Conservation (phyloP, 1,140 invertebrate genomes). For the Drosophila serrata region DNA sequence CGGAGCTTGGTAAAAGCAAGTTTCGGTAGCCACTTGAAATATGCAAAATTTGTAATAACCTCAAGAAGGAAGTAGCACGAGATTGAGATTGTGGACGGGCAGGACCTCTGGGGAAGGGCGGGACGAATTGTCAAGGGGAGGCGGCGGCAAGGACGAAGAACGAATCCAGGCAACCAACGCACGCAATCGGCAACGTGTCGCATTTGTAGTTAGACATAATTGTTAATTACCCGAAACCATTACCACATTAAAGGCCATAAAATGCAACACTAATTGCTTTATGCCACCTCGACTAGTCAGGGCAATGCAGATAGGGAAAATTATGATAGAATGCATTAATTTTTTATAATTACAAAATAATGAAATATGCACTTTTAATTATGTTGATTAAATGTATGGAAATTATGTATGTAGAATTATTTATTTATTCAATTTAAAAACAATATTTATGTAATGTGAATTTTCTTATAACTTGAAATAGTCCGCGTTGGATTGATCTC, state of each 20-base stretch:
- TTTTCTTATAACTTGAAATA: too few relatives aligned
- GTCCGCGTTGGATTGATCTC: too few relatives aligned
- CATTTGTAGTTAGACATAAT: conserved; percentile 84
- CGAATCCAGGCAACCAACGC: conserved; percentile 35
- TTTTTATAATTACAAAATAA: too few relatives aligned
- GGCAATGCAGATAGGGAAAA: conserved; percentile 18
- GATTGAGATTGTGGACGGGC: conserved; percentile 29
- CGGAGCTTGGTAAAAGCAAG: conserved; percentile 16
- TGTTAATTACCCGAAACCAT: conserved; percentile 83
- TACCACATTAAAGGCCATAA: conserved; percentile 83
- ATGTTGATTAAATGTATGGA: too few relatives aligned
- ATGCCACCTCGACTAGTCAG: conserved; percentile 55
- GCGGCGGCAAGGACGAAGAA: conserved; percentile 6
- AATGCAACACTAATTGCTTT: conserved; percentile 83
- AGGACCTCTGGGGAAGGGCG: conserved; percentile 1
- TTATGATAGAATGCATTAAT: rapidly evolving
- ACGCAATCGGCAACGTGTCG: conserved; percentile 81
- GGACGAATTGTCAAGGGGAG: neutral
- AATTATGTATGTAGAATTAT: too few relatives aligned
- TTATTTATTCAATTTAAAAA: too few relatives aligned
- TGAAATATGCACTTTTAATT: too few relatives aligned
- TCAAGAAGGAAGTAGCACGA: conserved; percentile 39
- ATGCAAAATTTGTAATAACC: conserved; percentile 80
- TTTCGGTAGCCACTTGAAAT: conserved; percentile 67
- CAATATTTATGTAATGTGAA: too few relatives aligned